These are phyloP conservation scores for Eupithecia exiguata DNA, from an alignment of 2,888 invertebrate genomes.

Conservation along the genomic window DNA sequence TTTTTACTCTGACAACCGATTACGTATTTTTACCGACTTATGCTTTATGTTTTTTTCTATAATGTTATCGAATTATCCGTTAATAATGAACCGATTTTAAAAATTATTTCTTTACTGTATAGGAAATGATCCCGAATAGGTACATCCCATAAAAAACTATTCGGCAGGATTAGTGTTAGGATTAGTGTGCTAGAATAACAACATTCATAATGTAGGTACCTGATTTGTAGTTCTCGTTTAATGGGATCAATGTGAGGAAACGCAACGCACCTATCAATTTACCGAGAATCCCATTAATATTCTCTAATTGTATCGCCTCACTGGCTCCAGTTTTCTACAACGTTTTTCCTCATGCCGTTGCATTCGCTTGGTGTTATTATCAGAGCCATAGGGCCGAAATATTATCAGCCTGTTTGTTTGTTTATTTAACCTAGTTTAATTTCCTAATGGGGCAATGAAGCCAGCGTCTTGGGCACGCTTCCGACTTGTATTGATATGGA, in stretches of 20 bases:
- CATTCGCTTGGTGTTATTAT: slow-evolving; percentile 48
- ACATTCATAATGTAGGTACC: no score
- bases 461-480: no score
- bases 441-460: no score
- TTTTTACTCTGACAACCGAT: slow-evolving; percentile 18
- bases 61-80: no score
- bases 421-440: slow-evolving; percentile 7
- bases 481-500: no score
- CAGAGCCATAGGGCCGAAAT: slow-evolving; percentile 22
- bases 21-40: slow-evolving; percentile 10
- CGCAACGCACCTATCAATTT: slow-evolving; percentile 37
- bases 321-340: slow-evolving; percentile 36
- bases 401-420: slow-evolving; percentile 12
- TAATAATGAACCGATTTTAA: no score
- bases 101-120: no score
- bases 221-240: slow-evolving; percentile 19
- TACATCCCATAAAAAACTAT: no score
- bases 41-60: neutral
- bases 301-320: slow-evolving; percentile 50
- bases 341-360: slow-evolving; percentile 68
- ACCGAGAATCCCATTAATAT: slow-evolving; percentile 50
- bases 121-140: no score
- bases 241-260: slow-evolving; percentile 24
- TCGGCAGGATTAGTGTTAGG: no score
- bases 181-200: no score